Percentiles rank a stretch among this genome's conserved stretches.
Conservation (phyloP, 1,140 invertebrate genomes). For the Gyrodactylus bullatarudis region DNA sequence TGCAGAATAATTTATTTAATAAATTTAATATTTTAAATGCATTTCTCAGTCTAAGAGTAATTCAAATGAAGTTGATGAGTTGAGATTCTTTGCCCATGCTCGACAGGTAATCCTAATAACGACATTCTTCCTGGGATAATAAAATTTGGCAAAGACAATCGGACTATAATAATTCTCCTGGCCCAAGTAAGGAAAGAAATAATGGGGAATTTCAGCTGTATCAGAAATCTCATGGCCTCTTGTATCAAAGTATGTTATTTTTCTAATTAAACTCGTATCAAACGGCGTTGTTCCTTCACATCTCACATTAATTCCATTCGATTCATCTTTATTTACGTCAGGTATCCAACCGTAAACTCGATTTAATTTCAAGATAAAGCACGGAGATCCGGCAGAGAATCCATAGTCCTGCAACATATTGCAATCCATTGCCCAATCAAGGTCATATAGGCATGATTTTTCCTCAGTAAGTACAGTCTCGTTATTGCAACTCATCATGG, state of each 20-base stretch:
- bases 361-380: neutral
- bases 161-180: neutral
- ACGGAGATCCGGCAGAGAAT: neutral
- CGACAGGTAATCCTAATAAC: neutral
- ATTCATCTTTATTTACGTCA: neutral
- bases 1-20: too few species aligned
- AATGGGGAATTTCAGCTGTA: neutral
- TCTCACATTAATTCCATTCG: neutral
- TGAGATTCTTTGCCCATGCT: neutral
- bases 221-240: neutral
- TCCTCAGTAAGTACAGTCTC: neutral
- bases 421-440: neutral
- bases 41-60: neutral
- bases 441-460: neutral
- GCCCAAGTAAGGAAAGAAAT: neutral
- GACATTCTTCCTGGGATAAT: neutral
- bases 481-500: neutral
- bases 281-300: neutral
- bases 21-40: too few species aligned
- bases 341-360: neutral
- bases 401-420: neutral
- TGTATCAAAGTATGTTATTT: neutral
- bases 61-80: neutral
- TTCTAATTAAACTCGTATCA: neutral
- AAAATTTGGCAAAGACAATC: neutral